phyloP scores from a whole-genome alignment of 2,797 vertebrate genomes.

The Hephaestus fuliginosus region DNA sequence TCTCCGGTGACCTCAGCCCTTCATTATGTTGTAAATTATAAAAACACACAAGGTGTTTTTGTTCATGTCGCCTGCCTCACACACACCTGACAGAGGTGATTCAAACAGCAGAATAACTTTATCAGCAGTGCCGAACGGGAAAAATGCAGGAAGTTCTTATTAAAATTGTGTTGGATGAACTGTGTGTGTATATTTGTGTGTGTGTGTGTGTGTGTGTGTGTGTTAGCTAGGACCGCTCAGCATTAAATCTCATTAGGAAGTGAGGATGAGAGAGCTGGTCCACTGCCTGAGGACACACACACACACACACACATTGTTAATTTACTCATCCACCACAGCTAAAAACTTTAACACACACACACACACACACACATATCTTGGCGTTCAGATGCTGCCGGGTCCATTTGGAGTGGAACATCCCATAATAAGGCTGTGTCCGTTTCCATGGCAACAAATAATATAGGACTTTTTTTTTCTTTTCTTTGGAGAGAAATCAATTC shows the following conservation, averaged over 20 bases:
- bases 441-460: slow-evolving; percentile 49
- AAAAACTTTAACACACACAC: slow-evolving; percentile 31
- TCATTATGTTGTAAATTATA: too few relatives aligned
- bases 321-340: slow-evolving; percentile 51
- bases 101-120: background rate
- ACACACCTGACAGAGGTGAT: too few relatives aligned
- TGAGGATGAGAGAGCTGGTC: slow-evolving; percentile 62
- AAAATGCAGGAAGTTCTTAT: slow-evolving; percentile 53
- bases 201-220: slow-evolving; percentile 27
- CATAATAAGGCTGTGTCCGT: slow-evolving; percentile 59
- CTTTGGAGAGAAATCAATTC: slow-evolving; percentile 9
- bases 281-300: slow-evolving; percentile 47
- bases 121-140: slow-evolving; percentile 22
- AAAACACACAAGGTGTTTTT: too few relatives aligned
- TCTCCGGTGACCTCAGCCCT: too few relatives aligned
- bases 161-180: slow-evolving; percentile 35
- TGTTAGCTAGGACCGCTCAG: slow-evolving; percentile 39
- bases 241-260: slow-evolving; percentile 77
- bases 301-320: slow-evolving; percentile 40
- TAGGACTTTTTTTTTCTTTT: background rate
- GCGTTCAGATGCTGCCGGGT: slow-evolving; percentile 38
- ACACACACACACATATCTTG: slow-evolving; percentile 17
- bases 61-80: too few relatives aligned
- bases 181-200: slow-evolving; percentile 30
- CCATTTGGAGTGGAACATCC: slow-evolving; percentile 69